A percentile compares a stretch with the other conserved stretches of the same genome.
Conservation (phyloP, 2,113 vertebrate species). For the Amblyopsis rosae region DNA sequence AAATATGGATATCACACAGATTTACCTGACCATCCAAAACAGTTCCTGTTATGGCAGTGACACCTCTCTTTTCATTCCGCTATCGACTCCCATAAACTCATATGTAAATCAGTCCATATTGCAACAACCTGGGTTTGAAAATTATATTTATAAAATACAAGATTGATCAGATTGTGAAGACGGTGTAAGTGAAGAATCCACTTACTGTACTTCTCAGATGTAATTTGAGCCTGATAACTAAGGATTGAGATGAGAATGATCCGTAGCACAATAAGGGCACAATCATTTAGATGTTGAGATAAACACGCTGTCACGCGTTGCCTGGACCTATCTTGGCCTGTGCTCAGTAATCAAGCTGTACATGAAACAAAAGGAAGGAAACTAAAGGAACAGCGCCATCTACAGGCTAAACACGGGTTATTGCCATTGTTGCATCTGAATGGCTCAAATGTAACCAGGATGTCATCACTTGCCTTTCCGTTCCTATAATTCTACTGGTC, state of each 20-base stretch:
- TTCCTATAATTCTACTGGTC: too few species aligned
- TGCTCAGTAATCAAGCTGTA: too few species aligned
- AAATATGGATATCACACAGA: too few species aligned
- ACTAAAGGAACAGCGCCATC: too few species aligned
- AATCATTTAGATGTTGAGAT: constrained; percentile 36
- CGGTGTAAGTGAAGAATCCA: constrained; percentile 38
- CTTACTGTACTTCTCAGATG: constrained; percentile 27
- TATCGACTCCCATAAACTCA: background rate
- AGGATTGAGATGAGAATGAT: constrained; percentile 68
- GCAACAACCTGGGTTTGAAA: background rate
- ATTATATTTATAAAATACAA: background rate
- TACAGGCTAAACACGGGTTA: too few species aligned
- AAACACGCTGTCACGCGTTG: constrained; percentile 52
- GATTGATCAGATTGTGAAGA: too few species aligned
- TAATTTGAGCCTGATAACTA: constrained; percentile 58
- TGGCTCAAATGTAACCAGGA: too few species aligned
- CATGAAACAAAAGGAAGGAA: too few species aligned
- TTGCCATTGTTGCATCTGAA: too few species aligned
- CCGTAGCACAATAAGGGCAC: constrained; percentile 49
- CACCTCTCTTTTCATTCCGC: background rate
- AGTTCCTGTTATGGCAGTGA: background rate
- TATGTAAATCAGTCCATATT: background rate
- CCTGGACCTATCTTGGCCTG: background rate
- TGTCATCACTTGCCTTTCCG: too few species aligned
- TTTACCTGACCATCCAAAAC: constrained; percentile 3